These are phyloP conservation scores for Helarctos malayanus DNA, from an alignment of 2,797 vertebrate species.

Conservation along the genomic window DNA sequence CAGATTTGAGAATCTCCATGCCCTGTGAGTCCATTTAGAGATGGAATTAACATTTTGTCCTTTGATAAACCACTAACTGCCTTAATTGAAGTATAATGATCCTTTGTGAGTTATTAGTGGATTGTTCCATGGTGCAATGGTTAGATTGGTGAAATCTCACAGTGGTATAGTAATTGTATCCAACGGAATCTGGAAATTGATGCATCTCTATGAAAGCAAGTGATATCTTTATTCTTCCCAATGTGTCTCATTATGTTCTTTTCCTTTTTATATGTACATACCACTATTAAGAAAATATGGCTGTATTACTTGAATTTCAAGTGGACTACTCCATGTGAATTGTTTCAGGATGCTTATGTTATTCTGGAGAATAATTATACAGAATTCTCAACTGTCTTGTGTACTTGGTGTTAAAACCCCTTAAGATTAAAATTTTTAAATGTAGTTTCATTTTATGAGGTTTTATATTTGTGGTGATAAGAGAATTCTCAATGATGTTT, in stretches of 20 bases:
- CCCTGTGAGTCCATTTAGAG: conserved; percentile 54
- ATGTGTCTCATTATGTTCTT: conserved; percentile 27
- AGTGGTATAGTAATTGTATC: neutral
- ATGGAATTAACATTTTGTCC: conserved; percentile 51
- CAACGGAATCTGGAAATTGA: conserved; percentile 56
- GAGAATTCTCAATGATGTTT: conserved; percentile 19
- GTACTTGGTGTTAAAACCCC: conserved; percentile 42
- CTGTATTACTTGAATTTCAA: conserved; percentile 30
- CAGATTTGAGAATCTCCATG: conserved; percentile 34
- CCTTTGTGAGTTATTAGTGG: conserved; percentile 69
- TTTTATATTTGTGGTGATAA: conserved; percentile 48
- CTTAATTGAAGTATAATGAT: conserved; percentile 75
- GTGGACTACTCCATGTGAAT: neutral
- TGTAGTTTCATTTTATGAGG: conserved; percentile 49
- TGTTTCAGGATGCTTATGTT: conserved; percentile 50
- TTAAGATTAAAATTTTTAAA: conserved; percentile 60
- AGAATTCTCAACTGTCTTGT: conserved; percentile 9
- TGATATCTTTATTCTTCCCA: conserved; percentile 48
- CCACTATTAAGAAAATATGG: conserved; percentile 47
- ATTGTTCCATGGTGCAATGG: conserved; percentile 51
- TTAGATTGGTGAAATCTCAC: conserved; percentile 66
- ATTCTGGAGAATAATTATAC: conserved; percentile 54
- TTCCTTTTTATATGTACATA: conserved; percentile 7
- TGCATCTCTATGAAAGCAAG: conserved; percentile 35
- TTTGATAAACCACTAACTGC: conserved; percentile 66